These are phyloP conservation scores for Physeter macrocephalus DNA, from an alignment of 2,113 vertebrate genomes.

Conservation along the genomic window DNA sequence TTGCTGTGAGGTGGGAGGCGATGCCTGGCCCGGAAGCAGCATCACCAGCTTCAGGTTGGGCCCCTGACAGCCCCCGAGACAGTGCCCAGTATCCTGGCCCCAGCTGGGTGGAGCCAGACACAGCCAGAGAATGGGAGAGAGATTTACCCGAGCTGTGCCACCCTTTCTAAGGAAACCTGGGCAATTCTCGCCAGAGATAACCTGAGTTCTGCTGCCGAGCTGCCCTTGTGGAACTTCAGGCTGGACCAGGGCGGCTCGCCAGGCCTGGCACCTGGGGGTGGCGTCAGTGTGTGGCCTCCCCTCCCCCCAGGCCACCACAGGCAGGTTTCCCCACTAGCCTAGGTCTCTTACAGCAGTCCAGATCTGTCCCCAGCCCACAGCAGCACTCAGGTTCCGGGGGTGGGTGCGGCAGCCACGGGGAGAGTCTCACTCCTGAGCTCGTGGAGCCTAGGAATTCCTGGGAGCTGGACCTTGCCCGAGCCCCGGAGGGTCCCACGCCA, in stretches of 20 bases:
- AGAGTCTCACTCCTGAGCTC: neutral
- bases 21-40: neutral
- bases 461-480: neutral
- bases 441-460: neutral
- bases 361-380: neutral
- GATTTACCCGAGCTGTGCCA: too few relatives aligned
- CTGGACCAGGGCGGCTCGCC: neutral
- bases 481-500: neutral
- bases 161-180: neutral
- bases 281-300: neutral
- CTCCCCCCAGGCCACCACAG: neutral
- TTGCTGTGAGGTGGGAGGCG: neutral
- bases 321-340: neutral
- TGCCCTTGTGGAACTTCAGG: neutral
- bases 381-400: neutral
- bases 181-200: neutral
- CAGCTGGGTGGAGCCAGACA: neutral
- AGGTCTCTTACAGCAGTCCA: neutral
- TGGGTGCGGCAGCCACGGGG: neutral
- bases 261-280: too few relatives aligned
- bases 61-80: neutral
- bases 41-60: neutral
- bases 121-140: neutral
- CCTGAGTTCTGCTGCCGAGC: neutral
- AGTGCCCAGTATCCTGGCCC: neutral